A percentile compares a stretch with the other conserved stretches of the same genome.
phyloP scores from a whole-genome alignment of 2,113 vertebrate genomes.

The Pangasianodon gigas region DNA sequence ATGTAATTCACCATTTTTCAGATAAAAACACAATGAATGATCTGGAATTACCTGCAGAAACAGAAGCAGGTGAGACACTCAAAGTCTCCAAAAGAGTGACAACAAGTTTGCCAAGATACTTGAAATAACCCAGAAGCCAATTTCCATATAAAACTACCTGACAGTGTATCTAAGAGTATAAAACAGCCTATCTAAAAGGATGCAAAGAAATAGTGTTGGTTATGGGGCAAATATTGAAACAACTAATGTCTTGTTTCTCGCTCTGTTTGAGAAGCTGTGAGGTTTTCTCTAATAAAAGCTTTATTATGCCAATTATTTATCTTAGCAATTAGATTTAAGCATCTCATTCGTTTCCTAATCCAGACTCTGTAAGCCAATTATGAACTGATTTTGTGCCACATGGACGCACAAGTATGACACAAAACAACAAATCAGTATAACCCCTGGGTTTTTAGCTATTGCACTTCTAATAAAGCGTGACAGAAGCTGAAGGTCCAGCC shows the following conservation, averaged over 20 bases:
- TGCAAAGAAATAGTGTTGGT: background rate
- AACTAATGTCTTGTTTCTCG: background rate
- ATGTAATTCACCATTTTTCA: background rate
- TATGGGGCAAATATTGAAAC: background rate
- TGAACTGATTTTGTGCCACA: background rate
- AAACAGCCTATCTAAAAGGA: background rate
- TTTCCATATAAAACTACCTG: no score
- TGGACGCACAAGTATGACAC: background rate
- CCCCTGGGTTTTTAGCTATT: background rate
- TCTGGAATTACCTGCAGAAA: background rate
- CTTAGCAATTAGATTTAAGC: background rate
- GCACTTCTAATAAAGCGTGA: background rate
- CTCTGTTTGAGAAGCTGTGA: background rate
- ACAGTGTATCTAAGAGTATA: no score
- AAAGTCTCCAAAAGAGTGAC: background rate
- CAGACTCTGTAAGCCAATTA: background rate
- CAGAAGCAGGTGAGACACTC: background rate
- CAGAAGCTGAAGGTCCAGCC: slow-evolving; percentile 24
- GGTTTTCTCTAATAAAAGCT: background rate
- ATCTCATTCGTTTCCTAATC: slow-evolving; percentile 7
- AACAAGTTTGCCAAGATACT: no score
- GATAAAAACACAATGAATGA: background rate
- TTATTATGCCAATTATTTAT: background rate
- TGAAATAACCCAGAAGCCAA: no score
- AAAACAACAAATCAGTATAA: slow-evolving; percentile 12